Evolutionary conservation across 2,797 vertebrate species (phyloP).

Genomic region (Brachyalestes nurse): DNA sequence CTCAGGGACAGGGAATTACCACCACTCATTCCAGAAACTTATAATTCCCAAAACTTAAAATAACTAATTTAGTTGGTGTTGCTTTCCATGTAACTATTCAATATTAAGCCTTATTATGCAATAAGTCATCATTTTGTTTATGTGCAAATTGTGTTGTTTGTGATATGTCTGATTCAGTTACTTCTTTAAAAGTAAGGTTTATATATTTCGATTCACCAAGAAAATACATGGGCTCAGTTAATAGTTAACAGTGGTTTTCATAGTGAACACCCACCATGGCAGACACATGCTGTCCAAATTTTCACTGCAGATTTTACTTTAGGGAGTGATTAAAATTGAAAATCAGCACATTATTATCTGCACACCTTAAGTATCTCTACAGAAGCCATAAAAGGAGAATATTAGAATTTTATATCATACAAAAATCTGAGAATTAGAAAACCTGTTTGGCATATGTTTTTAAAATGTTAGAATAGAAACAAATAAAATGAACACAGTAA

Average conservation of each 20-base stretch:
- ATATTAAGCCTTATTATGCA: not conserved
- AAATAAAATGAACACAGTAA: too few species aligned
- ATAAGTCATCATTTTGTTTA: too few species aligned
- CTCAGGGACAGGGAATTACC: not conserved
- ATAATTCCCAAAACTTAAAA: too few species aligned
- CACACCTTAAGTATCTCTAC: not conserved
- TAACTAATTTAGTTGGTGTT: too few species aligned
- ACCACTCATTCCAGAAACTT: too few species aligned
- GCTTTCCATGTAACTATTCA: not conserved
- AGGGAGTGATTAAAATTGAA: not conserved
- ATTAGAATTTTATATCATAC: too few species aligned
- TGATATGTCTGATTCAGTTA: slow-evolving; percentile 43
- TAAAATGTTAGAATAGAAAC: too few species aligned
- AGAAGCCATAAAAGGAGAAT: not conserved
- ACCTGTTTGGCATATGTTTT: too few species aligned
- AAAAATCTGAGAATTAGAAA: too few species aligned
- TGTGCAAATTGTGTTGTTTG: not conserved
- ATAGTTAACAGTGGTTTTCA: not conserved
- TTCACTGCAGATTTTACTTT: not conserved
- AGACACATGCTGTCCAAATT: not conserved
- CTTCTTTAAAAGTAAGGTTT: not conserved
- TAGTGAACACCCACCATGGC: not conserved
- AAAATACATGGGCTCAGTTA: not conserved
- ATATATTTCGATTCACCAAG: too few species aligned
- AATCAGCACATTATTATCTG: not conserved